Evolutionary conservation across 2,797 vertebrate genomes (phyloP).

Genomic region (Euthynnus affinis): DNA sequence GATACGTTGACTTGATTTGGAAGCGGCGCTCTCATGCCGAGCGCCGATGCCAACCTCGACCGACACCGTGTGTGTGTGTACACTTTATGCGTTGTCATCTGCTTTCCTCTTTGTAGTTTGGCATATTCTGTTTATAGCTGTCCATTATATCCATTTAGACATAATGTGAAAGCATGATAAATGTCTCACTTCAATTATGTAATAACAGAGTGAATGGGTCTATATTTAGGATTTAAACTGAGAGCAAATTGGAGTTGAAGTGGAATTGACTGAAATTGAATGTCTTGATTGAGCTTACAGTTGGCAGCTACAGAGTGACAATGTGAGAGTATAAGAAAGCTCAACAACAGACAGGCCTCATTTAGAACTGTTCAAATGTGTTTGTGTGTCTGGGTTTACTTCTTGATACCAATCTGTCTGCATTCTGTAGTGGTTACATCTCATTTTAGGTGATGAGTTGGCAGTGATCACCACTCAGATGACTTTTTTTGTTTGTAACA

Average conservation of each 20-base stretch:
- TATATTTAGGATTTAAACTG: background rate
- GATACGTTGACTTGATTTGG: slow-evolving; percentile 58
- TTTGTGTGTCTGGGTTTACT: background rate
- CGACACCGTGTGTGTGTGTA: too few relatives aligned
- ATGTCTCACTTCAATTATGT: background rate
- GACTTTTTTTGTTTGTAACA: too few relatives aligned
- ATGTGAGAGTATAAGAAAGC: background rate
- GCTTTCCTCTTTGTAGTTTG: background rate
- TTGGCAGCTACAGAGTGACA: background rate
- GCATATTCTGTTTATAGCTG: slow-evolving; percentile 3
- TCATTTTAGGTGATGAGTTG: background rate
- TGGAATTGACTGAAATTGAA: background rate
- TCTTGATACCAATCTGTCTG: background rate
- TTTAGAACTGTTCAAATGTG: background rate
- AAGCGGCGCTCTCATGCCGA: slow-evolving; percentile 35
- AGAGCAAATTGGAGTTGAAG: slow-evolving; percentile 6
- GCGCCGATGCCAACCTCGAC: slow-evolving; percentile 50
- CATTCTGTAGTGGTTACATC: background rate
- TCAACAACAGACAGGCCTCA: background rate
- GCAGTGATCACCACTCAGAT: background rate
- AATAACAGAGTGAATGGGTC: background rate
- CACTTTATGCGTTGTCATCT: slow-evolving; percentile 12
- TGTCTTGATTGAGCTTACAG: too few relatives aligned
- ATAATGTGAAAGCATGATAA: slow-evolving; percentile 13
- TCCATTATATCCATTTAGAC: slow-evolving; percentile 18